A percentile compares a stretch with the other conserved stretches of the same genome.
Conservation (phyloP, 2,113 vertebrate species). For the Ammospiza caudacuta region DNA sequence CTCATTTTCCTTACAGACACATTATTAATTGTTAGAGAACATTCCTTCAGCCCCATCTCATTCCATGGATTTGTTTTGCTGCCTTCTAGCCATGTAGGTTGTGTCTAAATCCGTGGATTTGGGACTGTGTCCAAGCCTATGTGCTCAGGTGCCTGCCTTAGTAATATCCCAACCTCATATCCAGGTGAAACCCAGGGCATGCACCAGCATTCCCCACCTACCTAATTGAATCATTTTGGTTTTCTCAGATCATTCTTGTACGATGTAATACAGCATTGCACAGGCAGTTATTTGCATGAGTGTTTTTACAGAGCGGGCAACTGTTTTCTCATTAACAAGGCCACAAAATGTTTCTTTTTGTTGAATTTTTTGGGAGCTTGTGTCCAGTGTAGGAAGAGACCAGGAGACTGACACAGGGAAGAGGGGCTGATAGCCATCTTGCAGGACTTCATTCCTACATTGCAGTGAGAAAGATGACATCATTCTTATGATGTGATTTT, state of each 20-base stretch:
- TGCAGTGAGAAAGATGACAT: conserved; percentile 23
- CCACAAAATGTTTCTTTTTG: background rate
- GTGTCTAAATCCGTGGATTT: conserved; percentile 26
- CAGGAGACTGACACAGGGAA: background rate
- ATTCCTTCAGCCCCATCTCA: conserved; percentile 1
- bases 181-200: conserved; percentile 57
- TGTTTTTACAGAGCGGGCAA: background rate
- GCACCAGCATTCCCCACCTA: background rate
- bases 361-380: background rate
- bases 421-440: background rate
- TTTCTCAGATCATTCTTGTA: background rate
- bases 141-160: conserved; percentile 1
- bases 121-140: conserved; percentile 48
- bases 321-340: background rate
- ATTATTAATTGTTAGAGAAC: conserved; percentile 5
- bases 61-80: conserved; percentile 31
- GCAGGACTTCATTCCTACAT: background rate
- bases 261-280: background rate
- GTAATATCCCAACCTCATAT: conserved; percentile 39
- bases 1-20: conserved; percentile 23
- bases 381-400: background rate
- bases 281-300: background rate
- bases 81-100: conserved; percentile 31
- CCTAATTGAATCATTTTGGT: conserved; percentile 49
- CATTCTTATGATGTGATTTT: conserved; percentile 25